Evolutionary conservation across 1,140 invertebrate species (phyloP).

Genomic region (Sitodiplosis mosellana): DNA sequence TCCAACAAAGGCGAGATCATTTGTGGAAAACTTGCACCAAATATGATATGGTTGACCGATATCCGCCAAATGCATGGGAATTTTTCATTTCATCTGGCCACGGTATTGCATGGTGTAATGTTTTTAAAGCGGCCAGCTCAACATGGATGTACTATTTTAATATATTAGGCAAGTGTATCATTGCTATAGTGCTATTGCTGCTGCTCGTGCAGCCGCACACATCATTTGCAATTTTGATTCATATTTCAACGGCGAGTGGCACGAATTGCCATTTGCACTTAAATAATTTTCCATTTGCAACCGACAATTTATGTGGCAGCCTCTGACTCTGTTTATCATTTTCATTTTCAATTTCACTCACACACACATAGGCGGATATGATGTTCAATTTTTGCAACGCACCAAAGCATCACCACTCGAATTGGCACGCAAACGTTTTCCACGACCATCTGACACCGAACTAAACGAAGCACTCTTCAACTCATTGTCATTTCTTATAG

Average conservation of each 20-base stretch:
- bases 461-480: slow-evolving; percentile 31
- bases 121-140: slow-evolving; percentile 61
- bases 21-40: slow-evolving; percentile 14
- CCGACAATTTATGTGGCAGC: slow-evolving; percentile 15
- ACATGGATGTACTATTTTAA: slow-evolving; percentile 69
- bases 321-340: neutral
- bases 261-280: neutral
- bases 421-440: slow-evolving; percentile 37
- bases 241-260: slow-evolving; percentile 9
- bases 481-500: slow-evolving; percentile 57
- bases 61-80: slow-evolving; percentile 43
- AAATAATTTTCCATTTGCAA: neutral
- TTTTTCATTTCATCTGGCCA: slow-evolving; percentile 52
- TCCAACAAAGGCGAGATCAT: slow-evolving; percentile 12
- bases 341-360: no score
- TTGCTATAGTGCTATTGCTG: no score
- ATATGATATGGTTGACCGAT: slow-evolving; percentile 16
- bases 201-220: neutral
- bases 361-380: slow-evolving; percentile 41
- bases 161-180: slow-evolving; percentile 38
- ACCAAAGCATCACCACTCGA: slow-evolving; percentile 35
- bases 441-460: slow-evolving; percentile 33
- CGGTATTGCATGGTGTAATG: slow-evolving; percentile 56
- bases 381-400: slow-evolving; percentile 33
- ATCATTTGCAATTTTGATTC: slow-evolving; percentile 10